Evolutionary conservation across 2,797 vertebrate genomes (phyloP).

Genomic region (Sphenodon punctatus): DNA sequence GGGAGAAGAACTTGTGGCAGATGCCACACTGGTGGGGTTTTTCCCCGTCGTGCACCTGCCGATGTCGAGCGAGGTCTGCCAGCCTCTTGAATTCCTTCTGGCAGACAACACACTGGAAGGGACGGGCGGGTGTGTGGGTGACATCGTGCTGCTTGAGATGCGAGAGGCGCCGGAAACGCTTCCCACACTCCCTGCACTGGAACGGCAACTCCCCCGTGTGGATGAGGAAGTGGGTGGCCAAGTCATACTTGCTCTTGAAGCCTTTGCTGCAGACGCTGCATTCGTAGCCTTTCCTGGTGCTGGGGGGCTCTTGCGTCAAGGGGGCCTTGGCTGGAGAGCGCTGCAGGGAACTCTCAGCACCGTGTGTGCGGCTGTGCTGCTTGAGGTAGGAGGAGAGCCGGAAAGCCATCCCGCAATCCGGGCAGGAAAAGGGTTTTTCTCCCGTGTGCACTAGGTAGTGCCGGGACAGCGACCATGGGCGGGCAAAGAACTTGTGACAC

Average conservation of each 20-base stretch:
- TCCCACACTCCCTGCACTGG: constrained; percentile 60
- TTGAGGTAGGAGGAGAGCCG: constrained; percentile 68
- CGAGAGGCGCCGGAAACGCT: constrained; percentile 59
- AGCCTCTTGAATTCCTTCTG: constrained; percentile 64
- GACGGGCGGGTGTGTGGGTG: constrained; percentile 55
- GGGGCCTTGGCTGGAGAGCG: neutral
- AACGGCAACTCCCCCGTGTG: constrained; percentile 36
- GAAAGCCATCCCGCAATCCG: constrained; percentile 66
- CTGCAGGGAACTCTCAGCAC: neutral
- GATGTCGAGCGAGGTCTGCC: constrained; percentile 60
- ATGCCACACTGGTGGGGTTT: constrained; percentile 56
- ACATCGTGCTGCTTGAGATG: constrained; percentile 65
- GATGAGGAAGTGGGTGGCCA: neutral
- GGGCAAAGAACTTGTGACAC: constrained; percentile 65
- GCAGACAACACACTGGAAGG: constrained; percentile 67
- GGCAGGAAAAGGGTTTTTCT: constrained; percentile 62
- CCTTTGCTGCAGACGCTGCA: neutral
- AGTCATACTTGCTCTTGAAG: neutral
- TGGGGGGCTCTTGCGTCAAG: neutral
- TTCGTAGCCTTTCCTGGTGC: neutral
- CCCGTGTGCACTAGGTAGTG: constrained; percentile 64
- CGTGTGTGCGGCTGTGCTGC: constrained; percentile 59
- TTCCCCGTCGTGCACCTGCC: constrained; percentile 58
- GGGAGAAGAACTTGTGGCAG: constrained; percentile 61
- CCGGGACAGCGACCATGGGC: constrained; percentile 64